phyloP scores from a whole-genome alignment of 2,113 vertebrate species.

The Psittacula cyanocephala region DNA sequence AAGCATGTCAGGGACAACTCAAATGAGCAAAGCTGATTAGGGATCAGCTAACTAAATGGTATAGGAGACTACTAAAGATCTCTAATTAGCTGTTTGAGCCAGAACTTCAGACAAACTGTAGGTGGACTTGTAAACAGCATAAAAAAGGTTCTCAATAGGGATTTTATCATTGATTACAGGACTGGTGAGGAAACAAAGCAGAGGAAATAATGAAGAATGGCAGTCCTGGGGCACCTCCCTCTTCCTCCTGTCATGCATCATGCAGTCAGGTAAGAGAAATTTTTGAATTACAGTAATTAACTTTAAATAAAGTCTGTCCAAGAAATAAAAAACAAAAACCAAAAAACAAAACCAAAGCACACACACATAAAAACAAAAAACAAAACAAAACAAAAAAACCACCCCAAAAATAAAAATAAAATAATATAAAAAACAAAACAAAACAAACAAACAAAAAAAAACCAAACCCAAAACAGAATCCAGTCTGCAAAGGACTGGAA shows the following conservation, averaged over 20 bases:
- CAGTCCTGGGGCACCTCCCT: not conserved
- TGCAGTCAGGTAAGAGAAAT: conserved; percentile 1
- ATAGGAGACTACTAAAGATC: not conserved
- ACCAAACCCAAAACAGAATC: not conserved
- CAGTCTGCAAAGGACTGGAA: not conserved
- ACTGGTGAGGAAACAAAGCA: not conserved
- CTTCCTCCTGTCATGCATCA: not conserved
- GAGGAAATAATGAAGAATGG: not conserved
- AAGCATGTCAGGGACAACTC: not conserved
- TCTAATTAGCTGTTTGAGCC: conserved; percentile 31
- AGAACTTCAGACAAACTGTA: not conserved
- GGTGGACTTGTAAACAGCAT: not conserved
- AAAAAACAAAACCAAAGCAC: not conserved
- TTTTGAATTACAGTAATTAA: not conserved
- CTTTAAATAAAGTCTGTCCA: not conserved
- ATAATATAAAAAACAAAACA: not conserved
- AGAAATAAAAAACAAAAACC: not conserved
- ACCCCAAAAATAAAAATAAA: not conserved
- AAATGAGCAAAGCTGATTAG: conserved; percentile 15
- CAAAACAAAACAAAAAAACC: no score
- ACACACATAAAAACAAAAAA: not conserved
- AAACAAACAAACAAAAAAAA: not conserved
- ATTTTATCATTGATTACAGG: not conserved
- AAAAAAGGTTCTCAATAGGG: not conserved
- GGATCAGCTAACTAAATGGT: not conserved